Conservation (phyloP, 2,797 vertebrate species). For the Notolepis coatsorum region DNA sequence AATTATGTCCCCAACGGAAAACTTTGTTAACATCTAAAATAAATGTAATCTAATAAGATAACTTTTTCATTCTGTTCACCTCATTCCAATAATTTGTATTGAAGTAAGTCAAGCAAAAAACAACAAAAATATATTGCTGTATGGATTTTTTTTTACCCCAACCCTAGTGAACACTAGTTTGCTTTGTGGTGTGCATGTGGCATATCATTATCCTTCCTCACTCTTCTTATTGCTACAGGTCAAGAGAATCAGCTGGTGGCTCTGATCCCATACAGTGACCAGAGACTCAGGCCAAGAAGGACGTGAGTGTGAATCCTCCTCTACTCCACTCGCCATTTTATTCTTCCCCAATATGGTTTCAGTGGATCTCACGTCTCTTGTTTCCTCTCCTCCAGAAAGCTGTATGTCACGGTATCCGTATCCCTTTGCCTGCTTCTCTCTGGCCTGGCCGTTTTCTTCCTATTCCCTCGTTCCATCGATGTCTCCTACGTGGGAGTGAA, state of each 20-base stretch:
- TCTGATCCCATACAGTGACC: constrained; percentile 97
- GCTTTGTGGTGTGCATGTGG: not conserved
- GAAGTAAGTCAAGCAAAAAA: too few species aligned
- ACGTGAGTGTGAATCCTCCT: constrained; percentile 95
- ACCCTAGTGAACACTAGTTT: not conserved
- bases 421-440: constrained; percentile 92
- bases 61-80: too few species aligned
- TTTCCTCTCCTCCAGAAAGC: constrained; percentile 83
- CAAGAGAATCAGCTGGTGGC: constrained; percentile 98
- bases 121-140: too few species aligned
- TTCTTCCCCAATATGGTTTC: constrained; percentile 2
- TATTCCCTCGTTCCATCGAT: constrained; percentile 95
- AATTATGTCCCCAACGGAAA: too few species aligned
- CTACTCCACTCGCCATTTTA: too few species aligned
- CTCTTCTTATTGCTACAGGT: constrained; percentile 73
- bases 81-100: too few species aligned
- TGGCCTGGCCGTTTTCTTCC: constrained; percentile 94
- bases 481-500: constrained; percentile 95
- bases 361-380: constrained; percentile 45
- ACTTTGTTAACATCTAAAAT: too few species aligned
- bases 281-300: constrained; percentile 93
- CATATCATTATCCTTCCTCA: not conserved
- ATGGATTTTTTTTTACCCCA: too few species aligned
- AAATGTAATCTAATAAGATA: too few species aligned
- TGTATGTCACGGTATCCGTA: constrained; percentile 96